These are phyloP conservation scores for Microcebus murinus DNA, from an alignment of 2,113 vertebrate genomes.

Conservation along the genomic window DNA sequence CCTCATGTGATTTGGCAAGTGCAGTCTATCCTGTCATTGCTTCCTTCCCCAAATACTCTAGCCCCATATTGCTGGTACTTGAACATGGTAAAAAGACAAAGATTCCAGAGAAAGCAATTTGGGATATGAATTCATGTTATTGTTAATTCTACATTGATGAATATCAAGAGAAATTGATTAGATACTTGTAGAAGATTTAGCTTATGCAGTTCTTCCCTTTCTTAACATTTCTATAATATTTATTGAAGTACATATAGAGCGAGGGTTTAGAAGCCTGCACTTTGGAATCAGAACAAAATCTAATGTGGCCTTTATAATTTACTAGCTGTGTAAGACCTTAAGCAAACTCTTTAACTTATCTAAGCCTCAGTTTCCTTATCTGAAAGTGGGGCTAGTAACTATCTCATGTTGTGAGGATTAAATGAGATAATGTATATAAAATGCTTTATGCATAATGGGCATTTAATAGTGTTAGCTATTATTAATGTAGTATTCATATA, in stretches of 20 bases:
- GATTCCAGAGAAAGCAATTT: constrained; percentile 33
- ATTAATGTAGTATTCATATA: not conserved
- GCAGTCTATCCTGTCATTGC: not conserved
- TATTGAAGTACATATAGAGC: not conserved
- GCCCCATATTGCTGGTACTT: not conserved
- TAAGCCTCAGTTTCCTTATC: not conserved
- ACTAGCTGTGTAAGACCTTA: not conserved
- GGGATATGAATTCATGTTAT: not conserved
- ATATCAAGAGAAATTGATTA: not conserved
- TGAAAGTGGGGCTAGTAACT: constrained; percentile 24
- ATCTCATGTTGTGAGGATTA: constrained; percentile 9
- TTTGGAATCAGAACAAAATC: constrained; percentile 20
- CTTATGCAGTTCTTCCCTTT: not conserved
- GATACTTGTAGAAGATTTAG: not conserved
- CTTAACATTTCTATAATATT: not conserved
- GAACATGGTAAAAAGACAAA: not conserved
- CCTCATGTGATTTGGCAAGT: not conserved
- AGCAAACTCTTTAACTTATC: not conserved
- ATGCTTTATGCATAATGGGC: not conserved
- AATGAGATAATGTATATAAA: constrained; percentile 4
- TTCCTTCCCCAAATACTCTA: not conserved
- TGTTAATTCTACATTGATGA: not conserved
- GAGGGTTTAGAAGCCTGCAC: not conserved
- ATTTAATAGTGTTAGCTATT: not conserved
- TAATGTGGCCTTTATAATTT: not conserved